Conservation (phyloP, 2,113 vertebrate genomes). For the Silurus glanis region DNA sequence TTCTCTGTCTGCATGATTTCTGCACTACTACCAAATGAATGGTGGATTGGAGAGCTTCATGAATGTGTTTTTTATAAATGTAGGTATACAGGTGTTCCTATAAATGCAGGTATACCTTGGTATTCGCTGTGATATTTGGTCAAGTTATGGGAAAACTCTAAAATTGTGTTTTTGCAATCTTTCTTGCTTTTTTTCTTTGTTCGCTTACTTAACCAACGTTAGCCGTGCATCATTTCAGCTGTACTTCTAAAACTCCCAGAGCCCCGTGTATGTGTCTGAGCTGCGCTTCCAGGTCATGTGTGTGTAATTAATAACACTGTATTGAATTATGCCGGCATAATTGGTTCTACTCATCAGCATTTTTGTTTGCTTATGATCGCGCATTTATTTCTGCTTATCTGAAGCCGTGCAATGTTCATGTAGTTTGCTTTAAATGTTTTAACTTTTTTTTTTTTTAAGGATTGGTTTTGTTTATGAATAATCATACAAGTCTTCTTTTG, state of each 20-base stretch:
- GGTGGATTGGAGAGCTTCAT: no score
- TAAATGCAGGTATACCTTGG: no score
- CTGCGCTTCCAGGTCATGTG: constrained; percentile 40
- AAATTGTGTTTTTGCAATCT: neutral
- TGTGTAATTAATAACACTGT: constrained; percentile 48
- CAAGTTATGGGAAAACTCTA: no score
- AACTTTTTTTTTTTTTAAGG: constrained; percentile 17
- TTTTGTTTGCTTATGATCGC: constrained; percentile 53
- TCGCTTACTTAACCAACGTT: neutral
- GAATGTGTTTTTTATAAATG: no score
- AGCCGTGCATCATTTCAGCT: constrained; percentile 17
- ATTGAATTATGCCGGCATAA: constrained; percentile 43
- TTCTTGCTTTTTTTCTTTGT: neutral
- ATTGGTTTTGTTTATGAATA: constrained; percentile 46
- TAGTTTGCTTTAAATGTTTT: constrained; percentile 36
- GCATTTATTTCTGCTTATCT: constrained; percentile 50
- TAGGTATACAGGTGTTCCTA: no score
- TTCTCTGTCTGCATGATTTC: no score
- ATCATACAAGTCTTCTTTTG: constrained; percentile 4
- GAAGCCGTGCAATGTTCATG: constrained; percentile 38
- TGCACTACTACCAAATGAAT: no score
- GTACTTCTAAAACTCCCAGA: neutral
- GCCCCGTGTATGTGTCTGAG: constrained; percentile 25
- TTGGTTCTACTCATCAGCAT: constrained; percentile 53
- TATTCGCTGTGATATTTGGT: no score